These are phyloP conservation scores for Nemoura dubitans DNA, from an alignment of 2,888 invertebrate genomes.

Conservation along the genomic window DNA sequence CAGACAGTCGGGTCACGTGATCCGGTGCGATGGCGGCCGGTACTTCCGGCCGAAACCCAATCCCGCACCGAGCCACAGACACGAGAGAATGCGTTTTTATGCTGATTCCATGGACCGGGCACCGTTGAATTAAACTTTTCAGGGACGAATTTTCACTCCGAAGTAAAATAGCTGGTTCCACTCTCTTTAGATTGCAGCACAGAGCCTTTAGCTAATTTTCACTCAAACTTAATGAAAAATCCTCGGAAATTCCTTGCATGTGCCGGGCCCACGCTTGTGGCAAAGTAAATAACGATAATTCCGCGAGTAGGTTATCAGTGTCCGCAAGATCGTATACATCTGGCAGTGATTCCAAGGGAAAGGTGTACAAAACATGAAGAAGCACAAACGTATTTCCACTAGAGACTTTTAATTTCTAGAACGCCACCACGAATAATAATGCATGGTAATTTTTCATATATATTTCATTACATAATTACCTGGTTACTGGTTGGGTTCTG, in stretches of 20 bases:
- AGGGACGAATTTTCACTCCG: background rate
- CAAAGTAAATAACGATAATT: background rate
- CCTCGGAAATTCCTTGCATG: conserved; percentile 12
- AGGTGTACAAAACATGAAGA: background rate
- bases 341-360: background rate
- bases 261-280: background rate
- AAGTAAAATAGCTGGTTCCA: background rate
- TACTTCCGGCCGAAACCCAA: background rate
- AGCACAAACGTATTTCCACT: background rate
- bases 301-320: background rate
- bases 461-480: background rate
- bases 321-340: background rate
- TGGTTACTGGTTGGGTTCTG: background rate
- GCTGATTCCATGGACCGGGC: background rate
- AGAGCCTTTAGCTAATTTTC: background rate
- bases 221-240: background rate
- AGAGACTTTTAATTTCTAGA: background rate
- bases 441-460: background rate
- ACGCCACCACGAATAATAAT: background rate
- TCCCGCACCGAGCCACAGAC: background rate
- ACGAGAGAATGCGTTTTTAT: background rate
- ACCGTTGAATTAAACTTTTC: background rate
- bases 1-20: background rate
- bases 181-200: background rate
- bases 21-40: background rate